Evolutionary conservation across 2,888 invertebrate genomes (phyloP).

Genomic region (Chloromyia formosa): DNA sequence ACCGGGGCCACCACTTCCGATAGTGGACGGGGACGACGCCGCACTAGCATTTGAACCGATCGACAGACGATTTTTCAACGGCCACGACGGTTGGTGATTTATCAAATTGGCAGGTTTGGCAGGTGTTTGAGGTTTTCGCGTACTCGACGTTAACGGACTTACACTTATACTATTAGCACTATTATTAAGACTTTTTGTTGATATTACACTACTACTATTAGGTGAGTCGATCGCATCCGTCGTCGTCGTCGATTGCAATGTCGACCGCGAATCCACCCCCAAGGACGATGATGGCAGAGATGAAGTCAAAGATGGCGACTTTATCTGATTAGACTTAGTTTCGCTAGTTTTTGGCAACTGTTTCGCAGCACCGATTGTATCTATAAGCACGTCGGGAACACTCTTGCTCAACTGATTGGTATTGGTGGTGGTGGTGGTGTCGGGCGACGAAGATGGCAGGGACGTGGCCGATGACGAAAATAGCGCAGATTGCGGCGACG

Average conservation of each 20-base stretch:
- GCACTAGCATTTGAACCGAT: conserved; percentile 49
- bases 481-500: background rate
- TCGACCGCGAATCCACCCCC: conserved; percentile 49
- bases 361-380: conserved; percentile 51
- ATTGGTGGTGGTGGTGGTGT: conserved; percentile 49
- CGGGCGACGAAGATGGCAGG: conserved; percentile 59
- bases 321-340: conserved; percentile 47
- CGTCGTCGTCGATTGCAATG: conserved; percentile 29
- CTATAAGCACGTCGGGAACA: conserved; percentile 52
- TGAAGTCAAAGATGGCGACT: conserved; percentile 45
- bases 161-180: conserved; percentile 45
- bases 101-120: conserved; percentile 54
- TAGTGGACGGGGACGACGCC: conserved; percentile 19
- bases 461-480: conserved; percentile 44
- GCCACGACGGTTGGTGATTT: conserved; percentile 67
- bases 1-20: conserved; percentile 30
- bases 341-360: conserved; percentile 48
- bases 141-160: conserved; percentile 40
- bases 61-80: conserved; percentile 66
- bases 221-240: conserved; percentile 44
- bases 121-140: conserved; percentile 53
- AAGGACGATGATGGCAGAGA: conserved; percentile 46
- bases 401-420: conserved; percentile 50
- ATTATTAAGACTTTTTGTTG: conserved; percentile 37
- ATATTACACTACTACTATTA: conserved; percentile 17